These are phyloP conservation scores for Sminthurides aquaticus DNA, from an alignment of 2,888 invertebrate species.

Conservation along the genomic window DNA sequence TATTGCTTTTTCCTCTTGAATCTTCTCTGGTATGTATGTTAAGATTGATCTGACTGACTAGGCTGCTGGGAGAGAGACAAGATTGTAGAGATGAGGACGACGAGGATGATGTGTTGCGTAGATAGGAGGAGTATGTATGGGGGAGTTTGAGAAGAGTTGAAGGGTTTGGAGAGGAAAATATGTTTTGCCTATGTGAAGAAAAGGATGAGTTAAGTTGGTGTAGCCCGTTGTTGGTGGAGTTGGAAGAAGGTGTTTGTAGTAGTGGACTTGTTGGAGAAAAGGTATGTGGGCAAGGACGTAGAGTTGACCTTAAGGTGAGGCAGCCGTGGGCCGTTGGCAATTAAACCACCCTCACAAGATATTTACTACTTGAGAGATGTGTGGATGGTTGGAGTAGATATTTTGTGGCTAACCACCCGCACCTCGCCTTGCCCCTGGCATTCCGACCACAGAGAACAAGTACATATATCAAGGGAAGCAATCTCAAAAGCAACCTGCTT, in stretches of 20 bases:
- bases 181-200: no score
- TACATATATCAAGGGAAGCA: conserved; percentile 11
- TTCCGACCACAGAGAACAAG: conserved; percentile 24
- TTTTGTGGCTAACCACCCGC: conserved; percentile 43
- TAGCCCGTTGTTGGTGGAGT: no score
- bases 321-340: conserved; percentile 44
- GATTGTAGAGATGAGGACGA: no score
- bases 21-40: no score
- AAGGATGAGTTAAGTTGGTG: no score
- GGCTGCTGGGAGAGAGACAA: no score
- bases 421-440: conserved; percentile 44
- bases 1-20: no score
- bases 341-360: conserved; percentile 43
- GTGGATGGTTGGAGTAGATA: conserved; percentile 8
- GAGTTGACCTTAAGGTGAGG: conserved; percentile 44
- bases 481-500: neutral
- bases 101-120: no score
- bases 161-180: neutral
- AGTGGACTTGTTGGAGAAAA: conserved; percentile 23
- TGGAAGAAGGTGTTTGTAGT: no score
- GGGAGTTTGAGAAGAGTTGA: neutral
- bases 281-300: conserved; percentile 44
- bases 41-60: no score
- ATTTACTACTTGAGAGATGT: conserved; percentile 31
- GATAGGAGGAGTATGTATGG: no score